These are phyloP conservation scores for Dolichoris vasculosae DNA, from an alignment of 1,140 invertebrate genomes.

Conservation along the genomic window DNA sequence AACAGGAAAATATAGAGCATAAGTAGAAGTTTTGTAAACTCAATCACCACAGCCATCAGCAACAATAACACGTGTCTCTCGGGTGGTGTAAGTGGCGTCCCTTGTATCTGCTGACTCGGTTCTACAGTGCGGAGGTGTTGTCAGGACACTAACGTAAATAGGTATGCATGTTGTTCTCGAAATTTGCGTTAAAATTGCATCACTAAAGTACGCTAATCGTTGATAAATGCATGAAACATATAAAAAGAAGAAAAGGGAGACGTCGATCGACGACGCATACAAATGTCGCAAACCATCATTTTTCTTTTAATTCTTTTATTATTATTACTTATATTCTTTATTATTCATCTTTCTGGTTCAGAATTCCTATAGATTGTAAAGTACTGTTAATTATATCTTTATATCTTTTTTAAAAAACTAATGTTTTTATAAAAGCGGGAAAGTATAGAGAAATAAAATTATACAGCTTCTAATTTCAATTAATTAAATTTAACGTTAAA, in stretches of 20 bases:
- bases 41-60: too few relatives aligned
- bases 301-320: conserved; percentile 6
- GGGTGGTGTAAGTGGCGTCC: too few relatives aligned
- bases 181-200: conserved; percentile 49
- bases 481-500: not conserved
- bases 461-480: not conserved
- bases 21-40: not conserved
- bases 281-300: not conserved
- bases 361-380: too few relatives aligned
- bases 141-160: not conserved
- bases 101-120: not conserved
- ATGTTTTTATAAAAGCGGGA: not conserved
- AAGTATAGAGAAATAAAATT: too few relatives aligned
- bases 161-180: conserved; percentile 3
- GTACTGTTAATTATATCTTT: too few relatives aligned
- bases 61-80: too few relatives aligned
- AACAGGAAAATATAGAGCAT: not conserved
- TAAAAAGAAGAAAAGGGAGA: not conserved
- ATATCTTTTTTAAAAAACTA: not conserved
- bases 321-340: not conserved
- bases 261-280: not conserved
- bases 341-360: too few relatives aligned
- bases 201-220: not conserved
- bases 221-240: not conserved
- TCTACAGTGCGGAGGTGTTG: not conserved